Conservation (phyloP, 2,113 vertebrate species). For the Strigops habroptila region DNA sequence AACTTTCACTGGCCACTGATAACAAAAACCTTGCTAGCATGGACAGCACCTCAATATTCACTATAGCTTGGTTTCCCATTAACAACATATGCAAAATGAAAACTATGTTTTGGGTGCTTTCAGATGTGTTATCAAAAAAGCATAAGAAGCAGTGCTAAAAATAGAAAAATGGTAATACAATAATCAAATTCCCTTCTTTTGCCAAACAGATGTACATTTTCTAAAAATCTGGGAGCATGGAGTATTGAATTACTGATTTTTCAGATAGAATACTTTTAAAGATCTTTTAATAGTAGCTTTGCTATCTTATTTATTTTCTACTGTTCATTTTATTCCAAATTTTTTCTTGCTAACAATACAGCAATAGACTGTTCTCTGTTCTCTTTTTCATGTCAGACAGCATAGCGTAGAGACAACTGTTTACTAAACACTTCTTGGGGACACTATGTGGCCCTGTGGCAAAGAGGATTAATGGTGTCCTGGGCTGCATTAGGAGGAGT, state of each 20-base stretch:
- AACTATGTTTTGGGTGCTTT: not conserved
- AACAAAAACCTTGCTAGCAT: not conserved
- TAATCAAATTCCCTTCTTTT: not conserved
- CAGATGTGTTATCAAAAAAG: not conserved
- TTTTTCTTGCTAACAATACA: not conserved
- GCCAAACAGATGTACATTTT: not conserved
- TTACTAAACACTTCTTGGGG: not conserved
- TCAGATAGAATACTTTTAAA: not conserved
- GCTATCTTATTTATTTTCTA: not conserved
- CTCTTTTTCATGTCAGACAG: not conserved
- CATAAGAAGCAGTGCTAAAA: not conserved
- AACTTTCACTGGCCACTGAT: not conserved
- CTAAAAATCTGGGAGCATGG: not conserved
- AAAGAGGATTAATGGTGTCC: not conserved
- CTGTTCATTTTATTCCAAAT: not conserved
- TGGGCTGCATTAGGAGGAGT: not conserved
- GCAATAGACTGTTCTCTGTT: not conserved
- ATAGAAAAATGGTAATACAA: not conserved
- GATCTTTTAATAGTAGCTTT: not conserved
- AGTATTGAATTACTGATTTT: not conserved
- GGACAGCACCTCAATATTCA: not conserved
- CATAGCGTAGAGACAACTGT: not conserved
- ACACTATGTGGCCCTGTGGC: not conserved
- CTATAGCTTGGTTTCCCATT: not conserved
- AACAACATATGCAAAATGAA: not conserved